Conservation (phyloP, 2,113 vertebrate genomes). For the Columba livia region DNA sequence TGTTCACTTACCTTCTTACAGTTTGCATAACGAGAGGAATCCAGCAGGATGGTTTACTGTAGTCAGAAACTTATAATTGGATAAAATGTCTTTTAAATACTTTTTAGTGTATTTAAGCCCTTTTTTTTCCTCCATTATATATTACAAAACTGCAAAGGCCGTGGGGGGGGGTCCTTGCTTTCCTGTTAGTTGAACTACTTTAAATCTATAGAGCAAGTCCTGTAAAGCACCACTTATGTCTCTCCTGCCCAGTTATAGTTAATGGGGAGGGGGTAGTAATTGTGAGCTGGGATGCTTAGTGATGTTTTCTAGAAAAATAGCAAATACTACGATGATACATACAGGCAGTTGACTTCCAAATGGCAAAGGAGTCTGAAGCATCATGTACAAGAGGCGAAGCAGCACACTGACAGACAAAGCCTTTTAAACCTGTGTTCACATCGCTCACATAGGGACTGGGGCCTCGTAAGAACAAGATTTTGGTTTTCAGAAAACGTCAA, state of each 20-base stretch:
- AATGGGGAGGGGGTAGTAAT: neutral
- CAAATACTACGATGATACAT: neutral
- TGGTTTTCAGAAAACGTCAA: neutral
- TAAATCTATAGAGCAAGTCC: neutral
- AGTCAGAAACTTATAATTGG: neutral
- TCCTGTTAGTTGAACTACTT: slow-evolving; percentile 1
- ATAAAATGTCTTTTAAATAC: neutral
- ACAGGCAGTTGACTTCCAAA: neutral
- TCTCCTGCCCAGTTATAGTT: neutral
- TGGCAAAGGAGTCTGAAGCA: neutral
- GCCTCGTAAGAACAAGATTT: neutral
- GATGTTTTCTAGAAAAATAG: neutral
- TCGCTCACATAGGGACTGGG: neutral
- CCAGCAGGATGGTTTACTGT: slow-evolving; percentile 5
- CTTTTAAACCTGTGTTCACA: neutral
- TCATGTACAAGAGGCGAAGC: neutral
- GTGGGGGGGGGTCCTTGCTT: neutral
- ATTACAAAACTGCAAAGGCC: slow-evolving; percentile 11
- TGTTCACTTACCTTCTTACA: neutral
- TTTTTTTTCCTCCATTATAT: neutral
- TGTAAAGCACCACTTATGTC: neutral
- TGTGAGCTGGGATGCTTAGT: neutral
- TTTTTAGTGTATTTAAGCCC: neutral
- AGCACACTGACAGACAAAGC: neutral
- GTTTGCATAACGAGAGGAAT: neutral